Evolutionary conservation across 2,797 vertebrate genomes (phyloP), one percentile per base, ranked within the genome.

Genomic region (Pipistrellus pipistrellus): DNA sequence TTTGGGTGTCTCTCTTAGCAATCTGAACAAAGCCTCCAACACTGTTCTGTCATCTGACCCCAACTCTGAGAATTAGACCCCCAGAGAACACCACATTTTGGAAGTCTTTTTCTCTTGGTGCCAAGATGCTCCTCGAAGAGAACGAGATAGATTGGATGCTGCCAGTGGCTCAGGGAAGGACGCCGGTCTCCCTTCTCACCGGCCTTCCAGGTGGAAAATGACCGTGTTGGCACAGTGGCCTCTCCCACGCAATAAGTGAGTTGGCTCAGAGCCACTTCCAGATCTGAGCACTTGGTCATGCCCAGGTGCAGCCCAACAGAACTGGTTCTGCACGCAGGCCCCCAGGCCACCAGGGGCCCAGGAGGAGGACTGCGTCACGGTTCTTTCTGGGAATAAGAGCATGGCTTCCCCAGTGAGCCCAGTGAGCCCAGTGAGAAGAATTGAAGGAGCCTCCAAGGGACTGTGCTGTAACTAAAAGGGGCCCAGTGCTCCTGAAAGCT

Each of bases 11-110:
- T 86, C 88, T 95, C n/a, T 85, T 32, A 89, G 92, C 17, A 90
- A 83, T 88, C 7, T 83, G 96, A 97, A 96, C 57, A 94, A 98
- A 97, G 64, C 59, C 96, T 97, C 44, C 48, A 85, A 96, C 97
- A 87, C 66, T 64, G 51, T 85, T 92, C 83, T 94, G 14, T 59
- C 90, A 94, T 88, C 73, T 84, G 81, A 68, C 46, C 91, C 55
- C 77, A 66, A 8, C 55, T 88, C 90, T 88, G 55, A 88, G 88
- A 86, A 76, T 77, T 59, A 94, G 90, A 53, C 35, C 80, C 76
- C 51, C 0, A n/a, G n/a, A 38, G 66, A 69, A 27, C 35, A 71
- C 72, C 86, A 85, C 5, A 46, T 84, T 90, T 12, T 57, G 57
- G 46, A 91, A 41, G 20, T 85, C 76, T 87, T 94, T 94, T 85